phyloP scores from a whole-genome alignment of 2,113 vertebrate genomes.

The Misgurnus mizolepis region DNA sequence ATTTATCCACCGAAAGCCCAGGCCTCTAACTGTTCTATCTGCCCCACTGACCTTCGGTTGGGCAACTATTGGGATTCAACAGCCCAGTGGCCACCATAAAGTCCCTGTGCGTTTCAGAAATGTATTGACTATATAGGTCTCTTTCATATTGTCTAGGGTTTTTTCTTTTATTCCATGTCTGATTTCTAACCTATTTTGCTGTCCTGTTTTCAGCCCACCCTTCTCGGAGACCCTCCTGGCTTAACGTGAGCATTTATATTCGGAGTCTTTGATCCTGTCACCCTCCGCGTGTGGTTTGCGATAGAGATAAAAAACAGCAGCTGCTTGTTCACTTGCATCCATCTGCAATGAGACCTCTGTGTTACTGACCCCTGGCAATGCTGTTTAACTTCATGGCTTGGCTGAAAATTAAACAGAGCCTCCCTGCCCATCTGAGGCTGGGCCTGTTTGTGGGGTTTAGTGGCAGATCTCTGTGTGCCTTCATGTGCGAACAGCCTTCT shows the following conservation, averaged over 20 bases:
- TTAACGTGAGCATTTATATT: background rate
- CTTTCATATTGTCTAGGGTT: slow-evolving; percentile 19
- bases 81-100: slow-evolving; percentile 28
- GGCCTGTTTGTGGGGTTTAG: slow-evolving; percentile 45
- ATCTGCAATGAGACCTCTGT: slow-evolving; percentile 56
- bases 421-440: slow-evolving; percentile 70
- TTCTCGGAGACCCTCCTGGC: slow-evolving; percentile 7
- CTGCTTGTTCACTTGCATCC: slow-evolving; percentile 37
- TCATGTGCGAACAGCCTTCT: slow-evolving; percentile 50
- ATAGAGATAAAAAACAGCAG: slow-evolving; percentile 16
- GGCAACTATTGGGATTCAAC: slow-evolving; percentile 37
- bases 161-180: background rate
- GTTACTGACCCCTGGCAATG: slow-evolving; percentile 63
- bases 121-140: slow-evolving; percentile 19
- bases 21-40: slow-evolving; percentile 34
- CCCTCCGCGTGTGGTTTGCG: slow-evolving; percentile 43
- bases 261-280: slow-evolving; percentile 44
- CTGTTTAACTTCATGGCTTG: slow-evolving; percentile 68
- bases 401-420: slow-evolving; percentile 78
- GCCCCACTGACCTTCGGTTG: slow-evolving; percentile 50
- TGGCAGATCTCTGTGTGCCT: slow-evolving; percentile 40
- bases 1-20: slow-evolving; percentile 56
- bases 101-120: background rate
- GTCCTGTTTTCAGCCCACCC: background rate
- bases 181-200: slow-evolving; percentile 4